These are phyloP conservation scores for Petromus typicus DNA, from an alignment of 2,113 vertebrate species.

Conservation along the genomic window DNA sequence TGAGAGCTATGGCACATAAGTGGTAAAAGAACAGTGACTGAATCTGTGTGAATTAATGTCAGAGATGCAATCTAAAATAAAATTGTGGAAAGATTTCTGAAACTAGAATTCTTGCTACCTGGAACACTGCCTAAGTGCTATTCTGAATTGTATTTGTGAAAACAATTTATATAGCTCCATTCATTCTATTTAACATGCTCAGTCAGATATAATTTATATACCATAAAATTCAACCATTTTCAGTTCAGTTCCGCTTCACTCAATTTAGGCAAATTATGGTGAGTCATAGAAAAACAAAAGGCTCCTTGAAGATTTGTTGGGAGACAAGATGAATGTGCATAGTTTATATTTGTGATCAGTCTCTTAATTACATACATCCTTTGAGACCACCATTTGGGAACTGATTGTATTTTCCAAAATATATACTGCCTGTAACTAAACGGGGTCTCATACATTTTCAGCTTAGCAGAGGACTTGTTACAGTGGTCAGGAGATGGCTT, in stretches of 20 bases:
- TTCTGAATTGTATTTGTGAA: constrained; percentile 28
- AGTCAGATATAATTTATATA: not conserved
- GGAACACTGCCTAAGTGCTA: not conserved
- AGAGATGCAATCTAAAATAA: not conserved
- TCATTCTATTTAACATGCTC: not conserved
- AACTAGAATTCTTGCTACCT: constrained; percentile 14
- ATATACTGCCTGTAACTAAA: constrained; percentile 47
- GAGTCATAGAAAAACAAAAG: not conserved
- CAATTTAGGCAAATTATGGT: not conserved
- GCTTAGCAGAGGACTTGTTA: not conserved
- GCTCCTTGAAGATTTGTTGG: not conserved
- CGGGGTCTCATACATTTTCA: not conserved
- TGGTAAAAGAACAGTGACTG: not conserved
- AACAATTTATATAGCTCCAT: not conserved
- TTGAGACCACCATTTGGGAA: constrained; percentile 27
- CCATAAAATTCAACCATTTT: constrained; percentile 3
- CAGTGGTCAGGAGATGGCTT: not conserved
- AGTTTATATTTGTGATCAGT: constrained; percentile 32
- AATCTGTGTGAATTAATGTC: not conserved
- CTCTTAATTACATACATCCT: constrained; percentile 42
- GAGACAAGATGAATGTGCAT: not conserved
- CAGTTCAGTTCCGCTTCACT: constrained; percentile 34
- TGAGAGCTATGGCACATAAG: not conserved
- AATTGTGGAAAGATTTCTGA: not conserved
- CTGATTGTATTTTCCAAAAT: constrained; percentile 53